Conservation (phyloP, 2,888 invertebrate genomes). For the Drosophila incognita region DNA sequence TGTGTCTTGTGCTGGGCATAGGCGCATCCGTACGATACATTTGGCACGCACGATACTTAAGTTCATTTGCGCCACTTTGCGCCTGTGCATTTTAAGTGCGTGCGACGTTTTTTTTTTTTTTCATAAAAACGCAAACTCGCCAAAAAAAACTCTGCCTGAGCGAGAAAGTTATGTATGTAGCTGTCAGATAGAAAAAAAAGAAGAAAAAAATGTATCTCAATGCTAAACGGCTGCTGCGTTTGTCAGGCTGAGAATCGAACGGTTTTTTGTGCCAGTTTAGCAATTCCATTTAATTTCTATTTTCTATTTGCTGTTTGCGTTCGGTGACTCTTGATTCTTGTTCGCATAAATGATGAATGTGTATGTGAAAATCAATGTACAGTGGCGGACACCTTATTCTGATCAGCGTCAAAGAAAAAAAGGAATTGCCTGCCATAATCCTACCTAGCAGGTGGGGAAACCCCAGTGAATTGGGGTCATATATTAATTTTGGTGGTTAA, state of each 20-base stretch:
- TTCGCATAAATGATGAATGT: conserved; percentile 30
- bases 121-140: conserved; percentile 17
- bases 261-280: conserved; percentile 67
- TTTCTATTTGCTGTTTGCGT: conserved; percentile 33
- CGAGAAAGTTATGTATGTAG: conserved; percentile 44
- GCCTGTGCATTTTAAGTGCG: conserved; percentile 71
- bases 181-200: conserved; percentile 35
- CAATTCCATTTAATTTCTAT: conserved; percentile 42
- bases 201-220: conserved; percentile 23
- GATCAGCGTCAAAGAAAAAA: too few relatives aligned
- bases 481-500: too few relatives aligned
- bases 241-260: conserved; percentile 44
- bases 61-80: conserved; percentile 79
- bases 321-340: conserved; percentile 12
- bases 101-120: conserved; percentile 28
- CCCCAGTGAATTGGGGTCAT: too few relatives aligned
- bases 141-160: conserved; percentile 4
- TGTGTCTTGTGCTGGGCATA: conserved; percentile 22
- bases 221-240: conserved; percentile 38
- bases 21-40: conserved; percentile 50
- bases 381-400: too few relatives aligned
- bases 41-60: conserved; percentile 72
- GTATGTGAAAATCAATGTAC: conserved; percentile 22
- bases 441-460: too few relatives aligned
- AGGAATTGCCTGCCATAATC: too few relatives aligned